Conservation (phyloP, 2,797 vertebrate genomes). For the Amniataba percoides region DNA sequence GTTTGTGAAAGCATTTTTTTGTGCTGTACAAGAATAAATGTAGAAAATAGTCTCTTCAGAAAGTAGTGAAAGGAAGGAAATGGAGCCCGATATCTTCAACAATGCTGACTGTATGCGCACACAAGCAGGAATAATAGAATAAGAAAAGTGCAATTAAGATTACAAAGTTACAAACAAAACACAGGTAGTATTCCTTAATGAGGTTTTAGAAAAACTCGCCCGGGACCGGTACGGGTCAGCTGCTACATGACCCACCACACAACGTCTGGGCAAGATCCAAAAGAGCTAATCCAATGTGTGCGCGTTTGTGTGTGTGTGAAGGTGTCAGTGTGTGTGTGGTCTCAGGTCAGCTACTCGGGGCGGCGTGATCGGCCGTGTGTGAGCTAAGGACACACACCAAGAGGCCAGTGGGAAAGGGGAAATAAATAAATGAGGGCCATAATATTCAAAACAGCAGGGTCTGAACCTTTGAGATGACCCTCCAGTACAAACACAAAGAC, state of each 20-base stretch:
- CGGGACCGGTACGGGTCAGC: slow-evolving; percentile 40
- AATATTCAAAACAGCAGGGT: slow-evolving; percentile 9
- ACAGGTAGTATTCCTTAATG: slow-evolving; percentile 24
- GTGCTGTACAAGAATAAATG: neutral
- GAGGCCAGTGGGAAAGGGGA: slow-evolving; percentile 31
- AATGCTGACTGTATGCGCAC: slow-evolving; percentile 13
- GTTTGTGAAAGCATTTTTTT: slow-evolving; percentile 10
- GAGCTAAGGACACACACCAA: slow-evolving; percentile 50
- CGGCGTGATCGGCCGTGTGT: slow-evolving; percentile 37
- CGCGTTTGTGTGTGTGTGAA: slow-evolving; percentile 28
- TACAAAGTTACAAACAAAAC: neutral
- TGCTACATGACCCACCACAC: slow-evolving; percentile 58
- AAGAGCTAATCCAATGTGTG: slow-evolving; percentile 56
- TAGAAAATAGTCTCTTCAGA: slow-evolving; percentile 5
- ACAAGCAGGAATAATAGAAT: slow-evolving; percentile 2
- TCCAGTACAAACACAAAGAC: slow-evolving; percentile 29
- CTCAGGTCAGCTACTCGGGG: slow-evolving; percentile 50
- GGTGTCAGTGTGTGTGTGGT: slow-evolving; percentile 53
- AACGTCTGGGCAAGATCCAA: slow-evolving; percentile 58
- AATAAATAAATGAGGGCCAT: slow-evolving; percentile 24
- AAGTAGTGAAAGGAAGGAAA: slow-evolving; percentile 19
- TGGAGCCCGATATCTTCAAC: neutral
- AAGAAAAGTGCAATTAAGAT: neutral
- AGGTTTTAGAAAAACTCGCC: slow-evolving; percentile 41
- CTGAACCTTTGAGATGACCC: slow-evolving; percentile 10